These are phyloP conservation scores for Thunnus maccoyii DNA, from an alignment of 2,113 vertebrate species.

Conservation along the genomic window DNA sequence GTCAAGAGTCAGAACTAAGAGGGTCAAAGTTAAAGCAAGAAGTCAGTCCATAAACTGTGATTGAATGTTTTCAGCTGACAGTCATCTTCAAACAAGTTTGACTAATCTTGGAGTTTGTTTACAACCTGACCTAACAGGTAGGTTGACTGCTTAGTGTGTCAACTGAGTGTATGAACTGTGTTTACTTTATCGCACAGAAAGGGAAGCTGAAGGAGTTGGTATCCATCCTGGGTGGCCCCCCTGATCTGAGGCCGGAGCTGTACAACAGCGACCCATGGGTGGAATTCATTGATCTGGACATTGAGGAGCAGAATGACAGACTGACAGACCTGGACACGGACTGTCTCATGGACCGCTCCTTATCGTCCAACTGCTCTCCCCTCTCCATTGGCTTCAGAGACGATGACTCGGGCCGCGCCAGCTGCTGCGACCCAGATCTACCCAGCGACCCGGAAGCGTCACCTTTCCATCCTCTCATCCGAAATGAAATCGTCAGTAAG, in stretches of 20 bases:
- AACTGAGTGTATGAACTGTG: not conserved
- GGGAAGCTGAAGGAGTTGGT: slow-evolving; percentile 93
- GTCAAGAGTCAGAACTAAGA: not conserved
- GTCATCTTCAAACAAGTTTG: not conserved
- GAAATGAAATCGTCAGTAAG: slow-evolving; percentile 4
- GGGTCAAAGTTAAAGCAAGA: too few relatives aligned
- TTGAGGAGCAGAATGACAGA: slow-evolving; percentile 89
- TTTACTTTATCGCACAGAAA: slow-evolving; percentile 82
- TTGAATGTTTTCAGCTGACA: not conserved
- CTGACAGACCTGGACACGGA: slow-evolving; percentile 87
- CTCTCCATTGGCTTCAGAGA: slow-evolving; percentile 86
- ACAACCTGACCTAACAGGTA: too few relatives aligned
- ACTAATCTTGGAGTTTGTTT: too few relatives aligned
- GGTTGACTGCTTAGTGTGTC: too few relatives aligned
- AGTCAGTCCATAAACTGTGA: too few relatives aligned
- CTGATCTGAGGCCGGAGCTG: slow-evolving; percentile 87
- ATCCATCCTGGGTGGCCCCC: slow-evolving; percentile 90
- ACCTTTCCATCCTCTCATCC: slow-evolving; percentile 29
- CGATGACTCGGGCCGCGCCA: slow-evolving; percentile 93
- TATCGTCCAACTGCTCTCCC: slow-evolving; percentile 80
- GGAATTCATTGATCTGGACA: slow-evolving; percentile 95
- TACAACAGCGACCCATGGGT: slow-evolving; percentile 93
- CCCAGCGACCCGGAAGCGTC: slow-evolving; percentile 72
- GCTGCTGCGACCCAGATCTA: slow-evolving; percentile 94
- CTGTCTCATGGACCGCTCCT: slow-evolving; percentile 84